Evolutionary conservation across 2,888 invertebrate species (phyloP).

Genomic region (Rotaria macrura): DNA sequence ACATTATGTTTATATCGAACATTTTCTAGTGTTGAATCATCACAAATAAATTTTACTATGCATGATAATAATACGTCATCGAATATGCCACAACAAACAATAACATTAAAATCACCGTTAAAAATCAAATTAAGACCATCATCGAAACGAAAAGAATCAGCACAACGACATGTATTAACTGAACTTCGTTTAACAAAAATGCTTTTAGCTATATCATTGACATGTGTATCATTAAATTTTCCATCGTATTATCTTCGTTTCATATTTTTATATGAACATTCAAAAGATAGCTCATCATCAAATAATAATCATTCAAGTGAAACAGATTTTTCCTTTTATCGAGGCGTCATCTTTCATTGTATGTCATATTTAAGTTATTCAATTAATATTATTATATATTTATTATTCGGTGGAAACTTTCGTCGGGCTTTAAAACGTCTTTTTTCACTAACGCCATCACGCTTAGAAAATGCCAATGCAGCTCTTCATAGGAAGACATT

Average conservation of each 20-base stretch:
- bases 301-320: background rate
- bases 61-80: background rate
- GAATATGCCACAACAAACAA: background rate
- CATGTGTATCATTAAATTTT: conserved; percentile 16
- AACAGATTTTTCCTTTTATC: background rate
- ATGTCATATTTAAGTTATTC: conserved; percentile 3
- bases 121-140: background rate
- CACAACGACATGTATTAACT: background rate
- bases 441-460: background rate
- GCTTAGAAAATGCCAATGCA: background rate
- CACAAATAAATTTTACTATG: background rate
- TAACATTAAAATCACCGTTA: background rate
- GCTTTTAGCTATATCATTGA: conserved; percentile 10
- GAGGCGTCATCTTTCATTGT: background rate
- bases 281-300: background rate
- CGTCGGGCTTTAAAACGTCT: background rate
- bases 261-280: background rate
- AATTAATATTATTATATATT: conserved; percentile 8
- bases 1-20: background rate
- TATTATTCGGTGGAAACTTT: conserved; percentile 18
- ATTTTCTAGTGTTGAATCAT: background rate
- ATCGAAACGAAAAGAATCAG: background rate
- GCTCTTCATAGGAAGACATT: background rate
- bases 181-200: conserved; percentile 12
- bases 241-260: conserved; percentile 16